Base-by-base conservation (phyloP, 53 echinoderm and acorn worm species). In the Apostichopus leukothele region DNA sequence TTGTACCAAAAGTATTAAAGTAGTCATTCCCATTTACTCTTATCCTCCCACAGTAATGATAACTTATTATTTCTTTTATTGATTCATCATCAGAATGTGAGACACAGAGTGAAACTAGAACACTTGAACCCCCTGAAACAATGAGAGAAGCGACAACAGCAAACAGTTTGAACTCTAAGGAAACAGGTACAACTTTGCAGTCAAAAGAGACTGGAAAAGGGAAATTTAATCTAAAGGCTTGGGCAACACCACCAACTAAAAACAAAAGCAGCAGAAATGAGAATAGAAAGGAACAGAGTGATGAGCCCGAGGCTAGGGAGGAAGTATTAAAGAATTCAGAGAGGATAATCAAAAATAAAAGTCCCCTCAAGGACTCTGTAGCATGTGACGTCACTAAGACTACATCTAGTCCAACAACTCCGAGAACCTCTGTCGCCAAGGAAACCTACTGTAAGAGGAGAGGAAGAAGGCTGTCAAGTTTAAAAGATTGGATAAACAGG, bases 211-310 rank as follows among this genome's bases (percentile, higher is more conserved):
- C 59, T 54, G 22, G 5, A 5, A 81, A 81, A n/a, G 55, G 59
- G 18, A 81, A 59, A 55, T 81, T 81, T 81, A 59, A 81, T 51
- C 81, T 81, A 22, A 81, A 51, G 81, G 81, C 81, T 9, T 81
- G 81, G 81, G 81, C 81, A 21, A 81, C 23, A 20, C 52, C 79
- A 19, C 81, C 81, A 57, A 9, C 8, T 12, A 81, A 57, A 20
- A 53, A 63, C 63, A 71, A 19, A 18, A 19, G 71, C 18, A 71
- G 1, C 20, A 71, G 7, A 71, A n/a, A 16, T n/a, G 71, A 71
- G 6, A 7, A 63, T 63, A 14, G 63, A 3, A 63, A 63, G 13
- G 12, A 63, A 16, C 39, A 39, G 39, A 39, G 39, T 39, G 57
- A 57, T 57, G 57, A 57, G 57, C 7, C 7, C 7, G 6, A 57